Evolutionary conservation across 2,113 vertebrate genomes (phyloP), one percentile per base, ranked within the genome.

Genomic region (Aphelocoma coerulescens): DNA sequence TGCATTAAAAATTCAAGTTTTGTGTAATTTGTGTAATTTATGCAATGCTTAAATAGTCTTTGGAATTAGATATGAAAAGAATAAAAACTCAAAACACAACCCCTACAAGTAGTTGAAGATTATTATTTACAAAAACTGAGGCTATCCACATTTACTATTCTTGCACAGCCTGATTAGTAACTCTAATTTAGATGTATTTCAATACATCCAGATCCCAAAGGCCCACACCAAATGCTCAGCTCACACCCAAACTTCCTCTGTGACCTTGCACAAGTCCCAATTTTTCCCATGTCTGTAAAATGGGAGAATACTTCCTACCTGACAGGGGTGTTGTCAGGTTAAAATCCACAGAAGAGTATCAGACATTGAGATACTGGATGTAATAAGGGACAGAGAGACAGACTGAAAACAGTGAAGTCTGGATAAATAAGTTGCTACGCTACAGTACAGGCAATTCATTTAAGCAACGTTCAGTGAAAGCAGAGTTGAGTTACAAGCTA

Each of bases 371-470:
- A 84, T 91, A 93, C 65, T 78, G 39, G 73, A 77, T 90, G 59
- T 63, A 86, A 77, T 71, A 88, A 94, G 39, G 65, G 75, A 94
- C 44, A 89, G 76, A 73, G 86, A 90, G 44, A 87, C 84, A 87
- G 49, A 83, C 93, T 93, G 88, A 79, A 94, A 94, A 89, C 85
- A 76, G 88, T 44, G 74, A 89, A 79, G 88, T 79, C 69, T 89
- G 39, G 73, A 48, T 89, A 96, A 95, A 89, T 91, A 97, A 96
- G 96, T 95, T 97, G 93, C 96, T 97, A 96, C 59, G 93, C 69
- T 96, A 96, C 95, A 87, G 85, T 91, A 94, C 77, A 94, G 44
- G 91, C 83, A 93, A 93, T 86, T 94, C 49, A 84, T 93, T 87
- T 87, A 94, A 88, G 65, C 63, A 90, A 59, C 16, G 0, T 90